Percentiles rank a stretch among this genome's conserved stretches.
Conservation (phyloP, 1,140 invertebrate genomes). For the Phymastichus coffea region DNA sequence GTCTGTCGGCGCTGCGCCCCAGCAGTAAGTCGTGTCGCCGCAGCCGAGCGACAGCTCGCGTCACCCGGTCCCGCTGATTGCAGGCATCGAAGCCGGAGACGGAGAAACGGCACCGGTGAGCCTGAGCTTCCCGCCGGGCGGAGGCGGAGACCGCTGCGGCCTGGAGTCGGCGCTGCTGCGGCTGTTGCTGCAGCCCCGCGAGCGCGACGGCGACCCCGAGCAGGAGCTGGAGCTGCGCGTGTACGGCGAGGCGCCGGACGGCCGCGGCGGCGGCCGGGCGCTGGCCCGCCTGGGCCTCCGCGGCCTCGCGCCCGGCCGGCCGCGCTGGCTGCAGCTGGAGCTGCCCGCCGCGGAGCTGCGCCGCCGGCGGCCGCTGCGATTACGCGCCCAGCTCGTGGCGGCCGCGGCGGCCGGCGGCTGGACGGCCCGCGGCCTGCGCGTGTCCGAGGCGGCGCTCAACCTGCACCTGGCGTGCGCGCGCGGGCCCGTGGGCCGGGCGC, state of each 20-base stretch:
- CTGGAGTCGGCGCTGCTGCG: slow-evolving; percentile 21
- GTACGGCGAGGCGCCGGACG: neutral
- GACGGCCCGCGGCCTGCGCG: neutral
- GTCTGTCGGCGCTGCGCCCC: slow-evolving; percentile 49
- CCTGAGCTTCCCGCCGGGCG: slow-evolving; percentile 6
- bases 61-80: too few relatives aligned
- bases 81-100: too few relatives aligned
- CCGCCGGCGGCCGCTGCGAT: too few relatives aligned
- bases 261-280: too few relatives aligned
- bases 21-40: slow-evolving; percentile 53
- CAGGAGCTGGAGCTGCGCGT: neutral
- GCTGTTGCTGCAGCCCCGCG: slow-evolving; percentile 15
- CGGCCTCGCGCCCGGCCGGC: too few relatives aligned
- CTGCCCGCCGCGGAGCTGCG: too few relatives aligned
- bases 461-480: neutral
- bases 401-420: neutral
- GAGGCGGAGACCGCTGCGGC: neutral
- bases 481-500: neutral
- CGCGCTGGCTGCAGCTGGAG: too few relatives aligned
- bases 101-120: too few relatives aligned
- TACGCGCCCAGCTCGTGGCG: too few relatives aligned
- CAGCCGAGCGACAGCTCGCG: too few relatives aligned
- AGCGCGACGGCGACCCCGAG: neutral
- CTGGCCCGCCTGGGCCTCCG: too few relatives aligned
- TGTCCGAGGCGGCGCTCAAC: slow-evolving; percentile 12